phyloP scores from a whole-genome alignment of 2,113 vertebrate species.

The Nothocercus nigrocapillus region DNA sequence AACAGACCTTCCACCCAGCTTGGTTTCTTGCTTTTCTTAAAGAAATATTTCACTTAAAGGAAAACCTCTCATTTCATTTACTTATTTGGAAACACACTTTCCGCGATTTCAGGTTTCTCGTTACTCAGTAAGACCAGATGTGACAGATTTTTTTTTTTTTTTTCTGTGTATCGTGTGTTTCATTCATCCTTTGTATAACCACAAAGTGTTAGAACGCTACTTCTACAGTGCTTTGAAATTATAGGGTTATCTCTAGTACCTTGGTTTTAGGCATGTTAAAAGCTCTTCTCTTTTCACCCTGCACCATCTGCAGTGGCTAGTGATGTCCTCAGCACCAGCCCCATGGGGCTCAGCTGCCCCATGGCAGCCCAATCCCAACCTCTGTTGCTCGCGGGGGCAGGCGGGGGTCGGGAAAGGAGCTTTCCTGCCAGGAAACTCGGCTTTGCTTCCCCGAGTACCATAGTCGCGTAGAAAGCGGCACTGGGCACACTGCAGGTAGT shows the following conservation, averaged over 20 bases:
- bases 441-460: not conserved
- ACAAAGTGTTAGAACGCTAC: not conserved
- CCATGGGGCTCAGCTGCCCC: not conserved
- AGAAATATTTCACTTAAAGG: not conserved
- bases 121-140: not conserved
- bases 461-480: constrained; percentile 60
- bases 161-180: not conserved
- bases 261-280: not conserved
- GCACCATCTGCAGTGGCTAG: not conserved
- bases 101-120: not conserved
- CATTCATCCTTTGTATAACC: not conserved
- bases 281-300: not conserved
- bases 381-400: not conserved
- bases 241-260: rapidly evolving
- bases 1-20: constrained; percentile 27
- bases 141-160: not conserved
- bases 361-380: not conserved
- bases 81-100: not conserved
- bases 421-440: not conserved
- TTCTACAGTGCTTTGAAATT: not conserved
- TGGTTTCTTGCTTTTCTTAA: constrained; percentile 48
- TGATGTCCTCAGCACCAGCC: not conserved
- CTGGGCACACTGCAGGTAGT: not conserved
- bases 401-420: not conserved
- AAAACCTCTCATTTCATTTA: not conserved